Evolutionary conservation across 2,888 invertebrate genomes (phyloP), one percentile per base, ranked within the genome.

Genomic region (Chaetoderma sp.): DNA sequence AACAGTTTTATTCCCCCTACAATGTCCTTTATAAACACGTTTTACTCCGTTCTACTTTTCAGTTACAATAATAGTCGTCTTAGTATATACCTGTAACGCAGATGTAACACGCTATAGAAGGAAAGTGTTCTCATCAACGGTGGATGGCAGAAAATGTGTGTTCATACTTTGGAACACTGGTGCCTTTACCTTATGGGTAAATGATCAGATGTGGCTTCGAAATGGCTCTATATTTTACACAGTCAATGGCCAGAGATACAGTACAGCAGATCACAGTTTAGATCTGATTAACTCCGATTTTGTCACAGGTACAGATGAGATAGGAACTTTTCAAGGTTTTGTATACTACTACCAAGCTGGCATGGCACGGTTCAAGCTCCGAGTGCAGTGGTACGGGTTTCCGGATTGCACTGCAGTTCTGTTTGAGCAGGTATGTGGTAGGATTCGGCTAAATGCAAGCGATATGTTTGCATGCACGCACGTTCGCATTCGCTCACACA

Each of bases 201-300:
- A 52, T 21, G 52, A n/a, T 2, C 28, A 52, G 32, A 30, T 21
- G 6, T 52, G 52, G 52, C 27, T 52, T 2, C 30, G 30, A 16
- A 52, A 21, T 21, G 30, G n/a, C 10, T 65, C 68, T 3, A 58
- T 63, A 13, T 75, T 71, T 49, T 68, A 74, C 63, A 70, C 65
- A 42, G 70, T 47, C 1, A 63, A 67, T 39, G 71, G 68, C 8
- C 45, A 60, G 23, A 67, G 47, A 21, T 74, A 60, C 59, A 59
- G 65, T 1, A 45, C 59, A 21, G 66, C 62, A 10, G 60, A 61
- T 28, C 39, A 50, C 6, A 56, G 55, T 2, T 25, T 67, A 1
- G 63, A 54, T 25, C 52, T 21, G 28, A 60, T 50, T 16, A 28
- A 60, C 23, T 42, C 49, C 8, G 10, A 39, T 4, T 16, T 30